Conservation (phyloP, 2,113 vertebrate genomes). For the Phalacrocorax brasilianus region DNA sequence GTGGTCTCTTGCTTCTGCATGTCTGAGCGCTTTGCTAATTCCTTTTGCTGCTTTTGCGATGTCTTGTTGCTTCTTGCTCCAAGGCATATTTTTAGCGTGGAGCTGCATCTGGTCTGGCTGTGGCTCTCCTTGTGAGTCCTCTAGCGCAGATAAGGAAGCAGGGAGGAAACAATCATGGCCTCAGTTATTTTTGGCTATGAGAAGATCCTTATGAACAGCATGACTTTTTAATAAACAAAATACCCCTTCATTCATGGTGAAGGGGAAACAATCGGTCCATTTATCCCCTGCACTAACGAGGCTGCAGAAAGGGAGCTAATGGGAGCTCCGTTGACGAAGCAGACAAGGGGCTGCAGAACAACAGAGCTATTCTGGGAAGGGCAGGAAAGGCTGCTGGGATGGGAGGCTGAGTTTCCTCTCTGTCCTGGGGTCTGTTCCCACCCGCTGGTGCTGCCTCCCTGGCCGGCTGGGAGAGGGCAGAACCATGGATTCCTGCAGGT, state of each 20-base stretch:
- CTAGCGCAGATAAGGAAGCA: constrained; percentile 31
- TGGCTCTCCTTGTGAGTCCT: background rate
- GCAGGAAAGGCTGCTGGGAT: background rate
- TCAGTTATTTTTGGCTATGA: background rate
- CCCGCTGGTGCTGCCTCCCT: rapidly evolving
- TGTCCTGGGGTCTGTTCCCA: background rate
- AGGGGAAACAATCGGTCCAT: constrained; percentile 23
- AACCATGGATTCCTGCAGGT: background rate
- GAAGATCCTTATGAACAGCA: background rate
- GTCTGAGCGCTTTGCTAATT: background rate
- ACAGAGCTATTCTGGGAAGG: constrained; percentile 20
- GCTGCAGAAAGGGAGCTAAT: background rate
- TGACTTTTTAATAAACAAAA: constrained; percentile 58
- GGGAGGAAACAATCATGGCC: background rate
- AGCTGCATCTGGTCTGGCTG: background rate
- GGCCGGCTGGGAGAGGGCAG: background rate
- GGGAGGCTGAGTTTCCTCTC: background rate
- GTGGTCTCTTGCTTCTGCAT: background rate
- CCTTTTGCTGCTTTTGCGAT: background rate
- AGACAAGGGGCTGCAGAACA: background rate
- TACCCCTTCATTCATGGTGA: background rate
- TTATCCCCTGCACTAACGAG: background rate
- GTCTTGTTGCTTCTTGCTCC: background rate
- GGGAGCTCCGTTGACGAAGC: background rate
- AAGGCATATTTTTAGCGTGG: constrained; percentile 18